Evolutionary conservation across 2,797 vertebrate species (phyloP).

Genomic region (Geotrypetes seraphini): DNA sequence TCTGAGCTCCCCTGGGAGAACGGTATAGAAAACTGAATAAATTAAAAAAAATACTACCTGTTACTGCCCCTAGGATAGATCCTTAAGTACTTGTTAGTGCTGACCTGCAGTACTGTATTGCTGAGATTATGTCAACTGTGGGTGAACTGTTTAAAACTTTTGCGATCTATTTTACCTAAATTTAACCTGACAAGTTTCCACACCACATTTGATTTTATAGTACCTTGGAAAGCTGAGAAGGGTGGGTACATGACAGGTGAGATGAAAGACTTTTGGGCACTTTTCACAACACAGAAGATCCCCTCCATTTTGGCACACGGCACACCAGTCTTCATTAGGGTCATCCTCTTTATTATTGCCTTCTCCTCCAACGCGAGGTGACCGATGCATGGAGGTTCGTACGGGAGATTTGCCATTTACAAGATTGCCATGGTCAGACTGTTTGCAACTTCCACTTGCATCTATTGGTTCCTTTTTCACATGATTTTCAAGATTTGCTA

Average conservation of each 20-base stretch:
- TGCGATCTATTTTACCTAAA: too few species aligned
- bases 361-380: slow-evolving; percentile 43
- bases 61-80: too few species aligned
- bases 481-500: slow-evolving; percentile 67
- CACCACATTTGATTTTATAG: too few species aligned
- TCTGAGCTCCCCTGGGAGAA: too few species aligned
- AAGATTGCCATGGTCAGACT: slow-evolving; percentile 44
- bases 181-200: too few species aligned
- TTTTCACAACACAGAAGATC: slow-evolving; percentile 92
- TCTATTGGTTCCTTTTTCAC: slow-evolving; percentile 78
- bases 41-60: too few species aligned
- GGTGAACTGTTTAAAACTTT: too few species aligned
- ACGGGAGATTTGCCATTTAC: slow-evolving; percentile 74
- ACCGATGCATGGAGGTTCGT: slow-evolving; percentile 52
- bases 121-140: too few species aligned
- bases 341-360: slow-evolving; percentile 79
- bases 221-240: slow-evolving; percentile 85
- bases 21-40: too few species aligned
- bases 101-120: too few species aligned
- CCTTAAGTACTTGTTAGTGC: too few species aligned
- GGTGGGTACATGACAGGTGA: slow-evolving; percentile 92
- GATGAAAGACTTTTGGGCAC: slow-evolving; percentile 97
- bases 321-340: slow-evolving; percentile 97
- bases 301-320: slow-evolving; percentile 93
- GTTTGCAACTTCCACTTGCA: slow-evolving; percentile 61